These are phyloP conservation scores for Harpagus bidentatus DNA, from an alignment of 2,113 vertebrate genomes.

Conservation along the genomic window DNA sequence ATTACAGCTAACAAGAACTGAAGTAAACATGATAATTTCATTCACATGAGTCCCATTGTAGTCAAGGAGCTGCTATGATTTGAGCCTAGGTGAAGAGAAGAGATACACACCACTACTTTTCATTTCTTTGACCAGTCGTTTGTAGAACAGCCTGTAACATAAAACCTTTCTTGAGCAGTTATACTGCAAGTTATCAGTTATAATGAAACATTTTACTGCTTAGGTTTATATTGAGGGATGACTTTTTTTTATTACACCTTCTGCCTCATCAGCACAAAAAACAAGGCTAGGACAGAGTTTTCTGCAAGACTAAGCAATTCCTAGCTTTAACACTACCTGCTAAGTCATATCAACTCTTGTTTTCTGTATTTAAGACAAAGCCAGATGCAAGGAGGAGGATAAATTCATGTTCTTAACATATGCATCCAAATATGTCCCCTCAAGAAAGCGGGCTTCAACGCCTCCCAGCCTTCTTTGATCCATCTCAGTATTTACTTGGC, in stretches of 20 bases:
- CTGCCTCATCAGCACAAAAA: background rate
- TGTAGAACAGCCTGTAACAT: background rate
- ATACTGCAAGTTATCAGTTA: background rate
- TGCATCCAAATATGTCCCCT: background rate
- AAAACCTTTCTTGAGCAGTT: background rate
- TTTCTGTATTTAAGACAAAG: background rate
- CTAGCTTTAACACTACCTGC: background rate
- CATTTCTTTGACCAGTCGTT: background rate
- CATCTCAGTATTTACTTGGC: background rate
- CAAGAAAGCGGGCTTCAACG: background rate
- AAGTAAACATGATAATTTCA: background rate
- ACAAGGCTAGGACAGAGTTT: background rate
- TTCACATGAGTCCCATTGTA: background rate
- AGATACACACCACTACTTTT: background rate
- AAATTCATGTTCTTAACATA: background rate
- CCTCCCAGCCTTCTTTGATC: background rate
- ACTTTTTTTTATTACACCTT: background rate
- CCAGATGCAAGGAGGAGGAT: background rate
- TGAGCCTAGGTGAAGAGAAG: background rate
- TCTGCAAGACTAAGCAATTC: background rate
- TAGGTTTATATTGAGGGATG: background rate
- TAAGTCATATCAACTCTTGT: background rate
- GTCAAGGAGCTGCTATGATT: background rate
- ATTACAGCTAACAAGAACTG: background rate
- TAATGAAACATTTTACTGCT: background rate